phyloP scores from a whole-genome alignment of 2,888 invertebrate genomes.

The Tetheella fluctuosa region DNA sequence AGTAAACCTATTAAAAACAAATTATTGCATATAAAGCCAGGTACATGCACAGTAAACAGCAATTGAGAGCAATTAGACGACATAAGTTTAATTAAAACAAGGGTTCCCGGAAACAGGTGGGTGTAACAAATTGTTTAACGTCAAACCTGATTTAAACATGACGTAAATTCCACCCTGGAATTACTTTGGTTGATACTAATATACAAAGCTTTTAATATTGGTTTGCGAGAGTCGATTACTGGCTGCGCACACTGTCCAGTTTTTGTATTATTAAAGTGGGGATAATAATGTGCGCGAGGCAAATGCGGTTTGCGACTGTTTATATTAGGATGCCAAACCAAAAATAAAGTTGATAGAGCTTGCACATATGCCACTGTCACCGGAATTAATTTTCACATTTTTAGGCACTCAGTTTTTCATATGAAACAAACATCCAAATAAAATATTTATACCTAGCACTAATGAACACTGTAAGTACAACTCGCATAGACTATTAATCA shows the following conservation, averaged over 20 bases:
- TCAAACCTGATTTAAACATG: conserved; percentile 48
- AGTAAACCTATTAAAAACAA: conserved; percentile 24
- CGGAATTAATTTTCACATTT: too few species aligned
- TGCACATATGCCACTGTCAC: background rate
- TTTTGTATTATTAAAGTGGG: conserved; percentile 36
- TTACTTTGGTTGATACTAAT: conserved; percentile 29
- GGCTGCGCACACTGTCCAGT: conserved; percentile 30
- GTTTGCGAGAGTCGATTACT: conserved; percentile 20
- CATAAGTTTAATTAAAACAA: conserved; percentile 60
- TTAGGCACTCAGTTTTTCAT: background rate
- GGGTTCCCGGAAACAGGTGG: conserved; percentile 43
- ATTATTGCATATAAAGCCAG: conserved; percentile 30
- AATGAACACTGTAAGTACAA: conserved; percentile 22
- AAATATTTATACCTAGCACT: background rate
- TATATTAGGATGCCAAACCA: conserved; percentile 11
- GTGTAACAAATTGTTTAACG: conserved; percentile 44
- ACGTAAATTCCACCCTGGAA: conserved; percentile 39
- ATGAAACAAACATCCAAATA: background rate
- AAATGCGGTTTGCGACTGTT: conserved; percentile 23
- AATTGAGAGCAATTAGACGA: conserved; percentile 50
- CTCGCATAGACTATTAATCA: conserved; percentile 44
- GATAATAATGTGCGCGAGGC: conserved; percentile 24
- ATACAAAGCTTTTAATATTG: conserved; percentile 32
- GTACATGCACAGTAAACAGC: conserved; percentile 36
- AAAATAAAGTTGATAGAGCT: conserved; percentile 15